Evolutionary conservation across 2,113 vertebrate genomes (phyloP).

Genomic region (Oryzias melastigma): DNA sequence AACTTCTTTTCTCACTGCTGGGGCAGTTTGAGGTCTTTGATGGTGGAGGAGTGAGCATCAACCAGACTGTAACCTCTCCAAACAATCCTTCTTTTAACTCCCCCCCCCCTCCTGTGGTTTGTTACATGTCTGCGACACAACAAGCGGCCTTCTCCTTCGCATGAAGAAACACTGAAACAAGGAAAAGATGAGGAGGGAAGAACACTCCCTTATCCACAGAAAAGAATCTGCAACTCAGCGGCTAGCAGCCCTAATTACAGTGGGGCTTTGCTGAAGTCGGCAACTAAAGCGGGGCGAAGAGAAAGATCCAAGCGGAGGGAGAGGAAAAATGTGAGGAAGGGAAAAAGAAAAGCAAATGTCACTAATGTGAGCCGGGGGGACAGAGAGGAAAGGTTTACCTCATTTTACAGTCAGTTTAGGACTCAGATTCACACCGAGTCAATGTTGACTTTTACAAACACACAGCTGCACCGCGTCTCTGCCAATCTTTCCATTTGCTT

Average conservation of each 20-base stretch:
- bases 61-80: not conserved
- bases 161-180: conserved; percentile 45
- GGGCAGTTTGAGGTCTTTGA: conserved; percentile 38
- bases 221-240: conserved; percentile 80
- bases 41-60: conserved; percentile 41
- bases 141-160: conserved; percentile 35
- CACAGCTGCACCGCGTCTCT: conserved; percentile 28
- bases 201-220: conserved; percentile 61
- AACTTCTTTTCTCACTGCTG: conserved; percentile 28
- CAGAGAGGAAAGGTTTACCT: conserved; percentile 35
- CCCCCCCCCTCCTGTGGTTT: conserved; percentile 16
- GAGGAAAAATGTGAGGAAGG: conserved; percentile 5
- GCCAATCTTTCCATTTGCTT: not conserved
- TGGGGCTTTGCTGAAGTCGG: conserved; percentile 79
- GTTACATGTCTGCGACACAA: conserved; percentile 22
- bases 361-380: conserved; percentile 11
- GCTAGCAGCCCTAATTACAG: conserved; percentile 76
- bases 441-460: conserved; percentile 46
- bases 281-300: conserved; percentile 57
- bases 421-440: conserved; percentile 36
- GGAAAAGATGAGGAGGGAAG: conserved; percentile 8
- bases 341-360: conserved; percentile 19
- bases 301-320: not conserved
- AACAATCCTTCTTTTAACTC: not conserved
- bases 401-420: conserved; percentile 55